These are phyloP conservation scores for Subanguina moxae DNA, from an alignment of 1,140 invertebrate genomes.

Conservation along the genomic window DNA sequence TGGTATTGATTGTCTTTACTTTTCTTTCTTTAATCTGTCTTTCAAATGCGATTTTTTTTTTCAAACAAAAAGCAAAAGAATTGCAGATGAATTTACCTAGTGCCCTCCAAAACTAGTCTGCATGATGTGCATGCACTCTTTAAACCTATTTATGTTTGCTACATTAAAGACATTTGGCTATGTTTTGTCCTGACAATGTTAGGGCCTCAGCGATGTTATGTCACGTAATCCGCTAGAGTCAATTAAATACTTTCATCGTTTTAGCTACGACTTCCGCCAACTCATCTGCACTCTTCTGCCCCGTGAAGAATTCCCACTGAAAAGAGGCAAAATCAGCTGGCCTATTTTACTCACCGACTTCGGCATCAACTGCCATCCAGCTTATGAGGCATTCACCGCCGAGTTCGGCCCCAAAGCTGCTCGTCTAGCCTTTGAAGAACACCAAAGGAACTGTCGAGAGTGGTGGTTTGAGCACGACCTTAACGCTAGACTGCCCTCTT, in stretches of 20 bases:
- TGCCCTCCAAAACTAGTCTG: no score
- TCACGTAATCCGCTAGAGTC: conserved; percentile 1
- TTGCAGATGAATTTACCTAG: no score
- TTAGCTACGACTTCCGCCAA: conserved; percentile 24
- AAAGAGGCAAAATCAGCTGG: conserved; percentile 30
- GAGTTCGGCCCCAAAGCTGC: conserved; percentile 36
- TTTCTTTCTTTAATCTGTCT: no score
- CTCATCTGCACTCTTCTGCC: conserved; percentile 29
- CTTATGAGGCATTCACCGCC: conserved; percentile 33
- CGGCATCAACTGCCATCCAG: conserved; percentile 20
- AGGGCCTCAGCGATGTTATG: no score
- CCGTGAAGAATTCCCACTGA: conserved; percentile 36
- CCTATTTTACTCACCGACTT: conserved; percentile 24
- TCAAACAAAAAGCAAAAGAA: no score
- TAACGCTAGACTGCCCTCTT: conserved; percentile 11
- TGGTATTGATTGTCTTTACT: no score
- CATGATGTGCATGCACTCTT: no score
- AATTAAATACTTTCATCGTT: conserved; percentile 17
- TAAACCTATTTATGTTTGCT: no score
- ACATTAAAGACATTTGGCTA: no score
- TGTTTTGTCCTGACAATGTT: no score
- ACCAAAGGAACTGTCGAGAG: conserved; percentile 33
- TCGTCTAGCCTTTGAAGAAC: conserved; percentile 35
- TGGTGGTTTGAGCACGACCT: conserved; percentile 44
- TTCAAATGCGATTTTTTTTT: not conserved